A percentile compares a stretch with the other conserved stretches of the same genome.
phyloP scores from a whole-genome alignment of 2,888 invertebrate genomes.

The Apocheima hispidaria region DNA sequence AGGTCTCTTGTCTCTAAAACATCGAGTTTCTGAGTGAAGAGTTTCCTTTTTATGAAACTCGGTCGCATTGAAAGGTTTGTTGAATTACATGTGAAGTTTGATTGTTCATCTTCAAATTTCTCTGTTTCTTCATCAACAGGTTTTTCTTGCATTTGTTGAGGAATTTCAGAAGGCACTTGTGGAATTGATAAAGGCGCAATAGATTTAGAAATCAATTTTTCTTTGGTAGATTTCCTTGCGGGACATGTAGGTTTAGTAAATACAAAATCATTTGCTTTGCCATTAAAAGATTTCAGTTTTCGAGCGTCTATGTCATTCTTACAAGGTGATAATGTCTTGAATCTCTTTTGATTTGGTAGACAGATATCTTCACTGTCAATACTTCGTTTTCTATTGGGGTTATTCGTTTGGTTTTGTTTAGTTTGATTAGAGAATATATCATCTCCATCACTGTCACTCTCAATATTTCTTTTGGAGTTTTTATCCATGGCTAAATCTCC shows the following conservation, averaged over 20 bases:
- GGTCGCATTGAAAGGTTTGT: conserved; percentile 70
- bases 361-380: conserved; percentile 47
- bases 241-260: conserved; percentile 68
- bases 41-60: conserved; percentile 78
- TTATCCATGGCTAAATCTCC: conserved; percentile 21
- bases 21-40: conserved; percentile 76
- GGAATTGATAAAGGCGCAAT: conserved; percentile 43
- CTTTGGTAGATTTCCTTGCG: conserved; percentile 54
- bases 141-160: conserved; percentile 38
- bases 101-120: conserved; percentile 32
- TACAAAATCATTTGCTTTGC: conserved; percentile 56
- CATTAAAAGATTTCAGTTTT: conserved; percentile 32
- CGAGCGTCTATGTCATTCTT: conserved; percentile 40
- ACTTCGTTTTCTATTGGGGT: conserved; percentile 48
- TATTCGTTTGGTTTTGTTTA: conserved; percentile 46
- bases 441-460: conserved; percentile 54
- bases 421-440: conserved; percentile 58
- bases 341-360: conserved; percentile 54
- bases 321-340: conserved; percentile 50
- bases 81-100: conserved; percentile 35
- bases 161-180: conserved; percentile 18
- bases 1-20: conserved; percentile 64
- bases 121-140: conserved; percentile 39
- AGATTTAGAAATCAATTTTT: conserved; percentile 58
- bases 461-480: conserved; percentile 30